These are phyloP conservation scores for Pangasius macronema DNA, from an alignment of 2,797 vertebrate species.

Conservation along the genomic window DNA sequence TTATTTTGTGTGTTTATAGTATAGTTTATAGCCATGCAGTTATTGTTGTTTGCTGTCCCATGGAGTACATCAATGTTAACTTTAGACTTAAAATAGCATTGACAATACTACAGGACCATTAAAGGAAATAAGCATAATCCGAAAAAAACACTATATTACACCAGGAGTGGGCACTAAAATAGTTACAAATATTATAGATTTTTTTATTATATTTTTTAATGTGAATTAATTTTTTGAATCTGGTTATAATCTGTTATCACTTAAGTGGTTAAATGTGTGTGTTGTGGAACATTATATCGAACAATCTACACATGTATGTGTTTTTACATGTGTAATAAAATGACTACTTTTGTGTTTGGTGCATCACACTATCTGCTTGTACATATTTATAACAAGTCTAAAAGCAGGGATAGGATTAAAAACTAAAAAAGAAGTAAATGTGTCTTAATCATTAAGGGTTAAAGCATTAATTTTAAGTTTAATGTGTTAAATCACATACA, in stretches of 20 bases:
- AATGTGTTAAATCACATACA: not conserved
- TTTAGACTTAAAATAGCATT: not conserved
- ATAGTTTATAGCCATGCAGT: not conserved
- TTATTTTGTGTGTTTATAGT: slow-evolving; percentile 1
- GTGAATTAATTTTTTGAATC: not conserved
- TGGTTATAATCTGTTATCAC: too few species aligned
- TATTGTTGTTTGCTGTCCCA: not conserved
- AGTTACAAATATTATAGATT: not conserved
- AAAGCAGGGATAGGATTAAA: not conserved
- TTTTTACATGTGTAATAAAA: slow-evolving; percentile 1
- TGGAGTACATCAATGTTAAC: not conserved
- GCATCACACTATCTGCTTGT: not conserved
- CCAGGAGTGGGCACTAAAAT: not conserved
- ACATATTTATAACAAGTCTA: not conserved
- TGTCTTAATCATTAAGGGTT: not conserved
- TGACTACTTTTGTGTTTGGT: not conserved
- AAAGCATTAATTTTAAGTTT: not conserved
- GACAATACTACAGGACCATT: not conserved
- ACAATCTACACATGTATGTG: not conserved
- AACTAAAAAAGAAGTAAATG: not conserved
- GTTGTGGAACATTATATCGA: not conserved
- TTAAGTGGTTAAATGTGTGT: not conserved
- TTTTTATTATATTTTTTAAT: not conserved
- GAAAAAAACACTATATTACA: not conserved
- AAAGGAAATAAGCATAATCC: not conserved